Evolutionary conservation across 2,113 vertebrate species (phyloP), one percentile per base, ranked within the genome.

Genomic region (Psilopsiagon aurifrons): DNA sequence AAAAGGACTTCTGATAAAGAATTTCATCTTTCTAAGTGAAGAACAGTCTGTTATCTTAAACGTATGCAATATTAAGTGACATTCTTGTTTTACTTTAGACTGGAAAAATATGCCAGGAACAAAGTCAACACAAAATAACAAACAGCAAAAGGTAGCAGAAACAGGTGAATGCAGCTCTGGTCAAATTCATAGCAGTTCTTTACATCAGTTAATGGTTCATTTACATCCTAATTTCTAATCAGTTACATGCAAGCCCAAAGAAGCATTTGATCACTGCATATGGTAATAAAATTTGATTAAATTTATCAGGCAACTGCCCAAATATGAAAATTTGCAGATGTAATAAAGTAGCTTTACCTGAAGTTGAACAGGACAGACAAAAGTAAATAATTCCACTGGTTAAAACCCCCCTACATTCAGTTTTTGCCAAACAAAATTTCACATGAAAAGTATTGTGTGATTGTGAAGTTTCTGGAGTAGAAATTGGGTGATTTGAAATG

Each of bases 181-280:
- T 29, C 52, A 54, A 54, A 54, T 54, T 54, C 52, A 54, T 54
- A 54, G 52, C 52, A 54, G 52, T 54, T 54, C 52, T 54, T 29
- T 54, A 54, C 6, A 28, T 54, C 52, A 29, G 52, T 18, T 54
- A 54, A 54, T 2, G 6, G 28, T 28, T 29, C 98, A 98, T 97
- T 98, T 98, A 98, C 98, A 98, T 98, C 94, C 12, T 96, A 96
- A 97, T 98, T 98, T 98, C 98, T 98, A 98, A 98, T 98, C 97
- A 96, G 97, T 98, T 98, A 98, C 99, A 98, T 98, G 99, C 98
- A 98, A 98, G 98, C 98, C 98, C 78, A 88, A 98, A 98, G 98
- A 99, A 98, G 97, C 97, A 94, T 98, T 98, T 97, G 98, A 98
- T 98, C 98, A 98, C 98, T 98, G 98, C 98, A 98, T 98, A 98